Base-by-base conservation (phyloP, 2,113 vertebrate species). In the Hippotragus niger region DNA sequence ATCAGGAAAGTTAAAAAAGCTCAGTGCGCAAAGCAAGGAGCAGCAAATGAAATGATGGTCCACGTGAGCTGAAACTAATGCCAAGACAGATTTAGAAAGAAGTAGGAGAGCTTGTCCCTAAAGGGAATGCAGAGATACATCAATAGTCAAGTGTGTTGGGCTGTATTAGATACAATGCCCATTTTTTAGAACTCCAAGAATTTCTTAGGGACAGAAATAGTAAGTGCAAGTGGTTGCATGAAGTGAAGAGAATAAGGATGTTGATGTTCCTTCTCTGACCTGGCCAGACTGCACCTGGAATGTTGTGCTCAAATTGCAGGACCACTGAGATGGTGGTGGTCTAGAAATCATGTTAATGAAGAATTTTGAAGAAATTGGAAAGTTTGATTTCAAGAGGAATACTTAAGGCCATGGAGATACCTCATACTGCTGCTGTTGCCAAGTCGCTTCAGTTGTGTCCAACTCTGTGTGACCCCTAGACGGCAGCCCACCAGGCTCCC, bases 151-250 rank as follows among this genome's bases (percentile, higher is more conserved):
- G 45, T 60, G 9, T 33, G 14, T 10, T 58, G 88, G 76, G 71
- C 58, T 81, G 58, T 60, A 53, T 45, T 64, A 88, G 60, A 80
- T 71, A 47, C 19, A 62, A 10, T 85, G 47, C 21, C 36, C 92
- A 53, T n/a, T 96, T 88, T 82, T 76, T 80, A 94, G 95, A 94
- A 60, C 74, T 86, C 64, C 14, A 27, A 74, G 45, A 62, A 36
- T 91, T 90, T 96, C 90, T 86, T 88, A 92, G 64, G 81, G 90
- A 88, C 14, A 29, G 85, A 47, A 62, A 33, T 90, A n/a, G 19
- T 53, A 85, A 27, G 21, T 36, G 31, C 11, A 50, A 16, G 31
- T 64, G 74, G 97, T 13, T 7, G 12, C 62, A 71, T 17, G 15
- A 21, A 45, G 1, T 47, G 80, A 83, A 6, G 0, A 31, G 62